Base-by-base conservation (phyloP, 2,113 vertebrate species). In the Probosciger aterrimus region DNA sequence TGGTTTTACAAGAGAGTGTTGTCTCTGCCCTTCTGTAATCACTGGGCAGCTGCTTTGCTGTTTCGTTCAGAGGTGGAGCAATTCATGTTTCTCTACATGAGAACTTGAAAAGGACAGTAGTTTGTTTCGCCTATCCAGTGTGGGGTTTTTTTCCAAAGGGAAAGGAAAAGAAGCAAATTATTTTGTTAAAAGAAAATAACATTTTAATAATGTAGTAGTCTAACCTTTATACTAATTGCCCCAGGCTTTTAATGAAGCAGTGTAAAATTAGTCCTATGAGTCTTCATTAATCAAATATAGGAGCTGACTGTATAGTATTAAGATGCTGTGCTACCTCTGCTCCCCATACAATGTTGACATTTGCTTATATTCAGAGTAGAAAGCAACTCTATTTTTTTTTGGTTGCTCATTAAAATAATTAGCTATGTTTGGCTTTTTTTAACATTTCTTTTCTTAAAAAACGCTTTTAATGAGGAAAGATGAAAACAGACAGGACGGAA, bases 201-300 rank as follows among this genome's bases (percentile, higher is more conserved):
- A 70, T 68, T 88, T 94, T 89, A 92, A 94, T 96, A 93, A 93
- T 92, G 70, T 94, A 93, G 70, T 91, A 87, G 93, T 73, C 74
- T 94, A 96, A 96, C 92, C 95, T 96, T 95, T 96, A 87, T 92
- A 86, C 89, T 96, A 97, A 97, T 95, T 96, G 96, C 92, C 92
- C 77, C 53, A 53, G 86, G 92, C 95, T 92, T 93, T 94, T 96
- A 96, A 96, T 93, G 96, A 97, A 94, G 88, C 88, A 74, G 50
- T 18, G 22, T 80, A 93, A 96, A 93, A 96, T 97, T 92, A 97
- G 94, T 97, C 96, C 93, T 96, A 44, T 82, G 96, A 96, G 96
- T 85, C 91, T 96, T 97, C 95, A 96, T 96, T 96, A 97, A 96
- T 97, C 96, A 96, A 91, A 93, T 95, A 95, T 59, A 95, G 93